These are phyloP conservation scores for Tyrannus savana DNA, from an alignment of 2,113 vertebrate genomes.

Conservation along the genomic window DNA sequence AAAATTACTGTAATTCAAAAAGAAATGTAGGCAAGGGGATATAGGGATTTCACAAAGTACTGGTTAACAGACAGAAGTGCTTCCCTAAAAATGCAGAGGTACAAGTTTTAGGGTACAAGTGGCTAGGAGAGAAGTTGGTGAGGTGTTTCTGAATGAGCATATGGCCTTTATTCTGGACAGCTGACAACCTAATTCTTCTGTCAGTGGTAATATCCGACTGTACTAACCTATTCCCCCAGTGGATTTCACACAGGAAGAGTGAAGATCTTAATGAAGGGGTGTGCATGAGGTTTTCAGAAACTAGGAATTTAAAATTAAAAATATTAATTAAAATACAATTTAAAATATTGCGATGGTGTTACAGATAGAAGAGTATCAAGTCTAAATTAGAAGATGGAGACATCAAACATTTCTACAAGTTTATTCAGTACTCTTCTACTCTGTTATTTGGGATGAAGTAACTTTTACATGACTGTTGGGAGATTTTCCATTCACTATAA, in stretches of 20 bases:
- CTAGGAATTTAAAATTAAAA: neutral
- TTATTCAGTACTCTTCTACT: neutral
- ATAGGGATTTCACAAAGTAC: neutral
- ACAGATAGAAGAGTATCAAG: neutral
- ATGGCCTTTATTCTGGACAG: neutral
- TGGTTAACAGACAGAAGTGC: neutral
- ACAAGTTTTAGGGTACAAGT: neutral
- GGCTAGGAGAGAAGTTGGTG: neutral
- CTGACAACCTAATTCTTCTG: neutral
- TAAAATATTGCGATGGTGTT: neutral
- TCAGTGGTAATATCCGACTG: neutral
- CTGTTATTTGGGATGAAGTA: neutral
- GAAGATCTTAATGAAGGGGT: neutral
- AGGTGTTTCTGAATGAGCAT: neutral
- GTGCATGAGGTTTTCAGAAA: neutral
- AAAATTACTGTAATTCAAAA: neutral
- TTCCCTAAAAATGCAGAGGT: neutral
- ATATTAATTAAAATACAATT: neutral
- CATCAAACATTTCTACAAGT: neutral
- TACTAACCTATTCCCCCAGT: neutral
- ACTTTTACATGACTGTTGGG: neutral
- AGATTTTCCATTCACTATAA: neutral
- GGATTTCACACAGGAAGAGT: neutral
- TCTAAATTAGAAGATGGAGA: neutral
- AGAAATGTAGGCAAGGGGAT: neutral